Conservation (phyloP, 2,113 vertebrate species). For the Neotragus pygmaeus region DNA sequence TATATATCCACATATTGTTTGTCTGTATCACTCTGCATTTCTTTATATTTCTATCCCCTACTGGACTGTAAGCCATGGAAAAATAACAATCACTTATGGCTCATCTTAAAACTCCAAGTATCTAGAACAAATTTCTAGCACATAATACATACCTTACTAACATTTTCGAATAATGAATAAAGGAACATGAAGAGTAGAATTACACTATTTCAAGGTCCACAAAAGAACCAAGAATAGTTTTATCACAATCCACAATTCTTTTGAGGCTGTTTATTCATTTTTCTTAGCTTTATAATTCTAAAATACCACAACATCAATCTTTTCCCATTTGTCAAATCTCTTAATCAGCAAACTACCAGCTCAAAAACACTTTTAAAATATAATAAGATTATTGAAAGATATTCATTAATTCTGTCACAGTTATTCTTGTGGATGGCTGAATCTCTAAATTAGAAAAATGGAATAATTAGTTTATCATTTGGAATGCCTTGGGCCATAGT, state of each 20-base stretch:
- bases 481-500: background rate
- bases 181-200: background rate
- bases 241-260: background rate
- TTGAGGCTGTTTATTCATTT: background rate
- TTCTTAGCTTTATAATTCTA: slow-evolving; percentile 7
- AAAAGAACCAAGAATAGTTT: background rate
- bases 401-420: background rate
- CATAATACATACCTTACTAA: background rate
- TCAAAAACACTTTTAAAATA: background rate
- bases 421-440: background rate
- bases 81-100: background rate
- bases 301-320: background rate
- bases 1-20: background rate
- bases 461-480: slow-evolving; percentile 3
- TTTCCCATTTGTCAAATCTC: background rate
- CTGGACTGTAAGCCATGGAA: background rate
- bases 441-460: slow-evolving; percentile 18
- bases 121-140: background rate
- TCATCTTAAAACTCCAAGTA: background rate
- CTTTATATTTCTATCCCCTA: background rate
- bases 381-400: background rate
- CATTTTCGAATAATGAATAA: background rate
- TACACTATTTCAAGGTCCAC: background rate
- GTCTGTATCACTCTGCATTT: background rate
- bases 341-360: background rate